Base-by-base conservation (phyloP, 2,113 vertebrate genomes). In the Aleadryas rufinucha region DNA sequence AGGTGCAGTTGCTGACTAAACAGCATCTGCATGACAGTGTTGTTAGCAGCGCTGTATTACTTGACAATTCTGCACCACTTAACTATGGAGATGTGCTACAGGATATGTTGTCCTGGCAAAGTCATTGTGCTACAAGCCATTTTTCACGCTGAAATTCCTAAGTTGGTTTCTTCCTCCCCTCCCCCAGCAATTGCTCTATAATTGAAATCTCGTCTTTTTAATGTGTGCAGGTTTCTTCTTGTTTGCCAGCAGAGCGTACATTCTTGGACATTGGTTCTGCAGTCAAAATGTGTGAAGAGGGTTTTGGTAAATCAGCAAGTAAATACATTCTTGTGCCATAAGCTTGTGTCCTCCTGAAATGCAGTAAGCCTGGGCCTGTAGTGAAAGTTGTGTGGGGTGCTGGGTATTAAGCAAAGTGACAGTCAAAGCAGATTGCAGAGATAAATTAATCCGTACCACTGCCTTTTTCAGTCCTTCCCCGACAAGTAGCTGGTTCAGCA, bases 1-100 rank as follows among this genome's bases (percentile, higher is more conserved):
- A 95, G 94, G 95, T 86, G 49, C 89, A 97, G 66, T 30, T 66
- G 96, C 97, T 98, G 98, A 98, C 97, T 98, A 84, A 96, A 97
- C 97, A 95, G 75, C 18, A 31, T 68, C 91, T 65, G 12, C 84
- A 95, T 93, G 95, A 95, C 88, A 96, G 95, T 0, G 2, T 78
- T 95, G 95, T 97, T 97, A 97, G 95, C 84, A 63, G 94, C 24
- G 11, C 97, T 45, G 52, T 66, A 44, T 95, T 96, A 53, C 90
- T 49, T 50, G 71, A 92, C 95, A 93, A 86, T 93, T 93, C 95
- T 70, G 86, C 30, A 31, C 86, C 72, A 30, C 87, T 96, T 94
- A 96, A 53, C 87, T 80, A 41, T 30, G 31, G 89, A 74, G 82
- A 77, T 76, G 68, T n/a, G 53, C 88, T 90, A 70, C 72, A 37